Conservation (phyloP, 2,888 invertebrate genomes). For the Microdon myrmicae region DNA sequence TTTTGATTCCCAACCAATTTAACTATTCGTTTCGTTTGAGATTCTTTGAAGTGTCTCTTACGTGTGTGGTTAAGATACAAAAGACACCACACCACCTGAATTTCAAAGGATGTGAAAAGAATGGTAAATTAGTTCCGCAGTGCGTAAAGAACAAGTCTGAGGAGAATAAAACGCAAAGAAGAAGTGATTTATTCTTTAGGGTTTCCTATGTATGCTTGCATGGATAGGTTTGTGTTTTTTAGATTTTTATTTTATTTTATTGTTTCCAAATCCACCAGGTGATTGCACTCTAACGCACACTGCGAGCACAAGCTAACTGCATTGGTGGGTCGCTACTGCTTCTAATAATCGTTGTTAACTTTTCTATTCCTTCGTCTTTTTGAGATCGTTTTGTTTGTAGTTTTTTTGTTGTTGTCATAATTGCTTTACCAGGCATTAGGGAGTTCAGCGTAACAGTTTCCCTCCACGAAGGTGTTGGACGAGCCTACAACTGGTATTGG, state of each 20-base stretch:
- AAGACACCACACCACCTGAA: slow-evolving; percentile 47
- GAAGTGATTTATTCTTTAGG: too few species aligned
- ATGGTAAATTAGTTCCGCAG: slow-evolving; percentile 52
- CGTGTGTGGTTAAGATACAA: slow-evolving; percentile 37
- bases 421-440: slow-evolving; percentile 40
- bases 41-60: too few species aligned
- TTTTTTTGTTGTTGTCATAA: slow-evolving; percentile 14
- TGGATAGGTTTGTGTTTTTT: background rate
- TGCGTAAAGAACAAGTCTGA: slow-evolving; percentile 33
- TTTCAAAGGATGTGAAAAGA: slow-evolving; percentile 50
- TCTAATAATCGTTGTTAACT: slow-evolving; percentile 18
- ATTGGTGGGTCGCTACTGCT: slow-evolving; percentile 16
- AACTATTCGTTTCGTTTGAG: too few species aligned
- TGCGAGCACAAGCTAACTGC: slow-evolving; percentile 18
- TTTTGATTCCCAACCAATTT: too few species aligned
- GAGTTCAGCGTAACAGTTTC: slow-evolving; percentile 52
- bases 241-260: background rate
- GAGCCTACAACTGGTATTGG: too few species aligned
- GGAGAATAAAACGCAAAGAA: too few species aligned
- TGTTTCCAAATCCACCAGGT: slow-evolving; percentile 44
- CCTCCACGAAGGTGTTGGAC: slow-evolving; percentile 22
- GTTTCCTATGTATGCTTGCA: too few species aligned
- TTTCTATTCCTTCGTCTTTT: background rate
- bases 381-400: background rate
- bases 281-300: slow-evolving; percentile 38